Percentiles rank a stretch among this genome's conserved stretches.
These are phyloP conservation scores for Octopus sinensis DNA, from an alignment of 1,140 invertebrate species.

Conservation along the genomic window DNA sequence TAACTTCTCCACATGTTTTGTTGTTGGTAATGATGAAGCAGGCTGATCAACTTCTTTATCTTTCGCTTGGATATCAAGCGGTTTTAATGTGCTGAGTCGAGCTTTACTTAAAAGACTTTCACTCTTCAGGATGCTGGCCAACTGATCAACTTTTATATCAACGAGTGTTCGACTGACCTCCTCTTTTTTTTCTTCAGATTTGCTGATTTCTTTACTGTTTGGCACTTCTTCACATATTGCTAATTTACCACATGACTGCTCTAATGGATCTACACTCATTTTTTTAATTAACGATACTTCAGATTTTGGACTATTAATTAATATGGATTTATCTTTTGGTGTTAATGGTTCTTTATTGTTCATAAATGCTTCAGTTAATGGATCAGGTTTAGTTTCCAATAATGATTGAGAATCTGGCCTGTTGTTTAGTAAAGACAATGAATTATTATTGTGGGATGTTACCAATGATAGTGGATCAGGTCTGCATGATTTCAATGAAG, in stretches of 20 bases:
- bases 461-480: background rate
- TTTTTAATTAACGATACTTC: background rate
- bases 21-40: too few species aligned
- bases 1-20: too few species aligned
- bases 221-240: too few species aligned
- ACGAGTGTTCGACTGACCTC: background rate
- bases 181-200: background rate
- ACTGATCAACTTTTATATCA: background rate
- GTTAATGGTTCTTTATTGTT: conserved; percentile 1
- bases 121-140: conserved; percentile 2
- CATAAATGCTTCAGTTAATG: background rate
- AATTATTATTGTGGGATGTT: background rate
- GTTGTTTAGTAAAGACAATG: background rate
- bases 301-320: background rate
- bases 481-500: background rate
- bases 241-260: too few species aligned
- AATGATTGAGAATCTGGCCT: background rate
- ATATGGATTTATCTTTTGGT: background rate
- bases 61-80: background rate
- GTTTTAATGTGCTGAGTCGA: background rate
- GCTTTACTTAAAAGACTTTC: conserved; percentile 2
- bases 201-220: too few species aligned
- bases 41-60: background rate
- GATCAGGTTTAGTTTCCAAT: background rate
- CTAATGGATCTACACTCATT: too few species aligned